Percentiles rank a stretch among this genome's conserved stretches.
Conservation (phyloP, 2,797 vertebrate species). For the Benthosema pterotum region DNA sequence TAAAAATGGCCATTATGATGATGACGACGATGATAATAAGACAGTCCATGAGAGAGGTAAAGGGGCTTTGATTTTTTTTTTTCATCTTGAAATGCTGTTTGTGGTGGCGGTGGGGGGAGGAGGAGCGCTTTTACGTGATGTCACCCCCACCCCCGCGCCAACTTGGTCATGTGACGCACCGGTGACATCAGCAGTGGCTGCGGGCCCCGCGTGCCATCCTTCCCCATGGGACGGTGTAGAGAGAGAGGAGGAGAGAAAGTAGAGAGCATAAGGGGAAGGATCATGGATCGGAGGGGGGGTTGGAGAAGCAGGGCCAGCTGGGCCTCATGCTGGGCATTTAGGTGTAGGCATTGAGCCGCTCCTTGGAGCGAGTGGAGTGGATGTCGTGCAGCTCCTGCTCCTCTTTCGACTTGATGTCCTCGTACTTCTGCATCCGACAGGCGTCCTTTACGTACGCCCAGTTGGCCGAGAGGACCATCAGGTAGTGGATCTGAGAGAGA, state of each 20-base stretch:
- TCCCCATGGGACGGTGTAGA: constrained; percentile 63
- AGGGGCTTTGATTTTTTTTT: constrained; percentile 64
- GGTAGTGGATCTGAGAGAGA: constrained; percentile 89
- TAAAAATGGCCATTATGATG: no score
- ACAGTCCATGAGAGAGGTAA: constrained; percentile 81
- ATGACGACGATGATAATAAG: constrained; percentile 57
- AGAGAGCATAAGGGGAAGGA: constrained; percentile 45
- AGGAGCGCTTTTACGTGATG: constrained; percentile 5
- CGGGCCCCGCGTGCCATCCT: constrained; percentile 68
- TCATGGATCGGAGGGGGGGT: constrained; percentile 52
- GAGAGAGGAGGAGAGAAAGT: constrained; percentile 27
- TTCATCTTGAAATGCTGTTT: constrained; percentile 77
- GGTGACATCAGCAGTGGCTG: constrained; percentile 75
- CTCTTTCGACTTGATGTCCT: constrained; percentile 99
- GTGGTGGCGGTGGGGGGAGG: constrained; percentile 53
- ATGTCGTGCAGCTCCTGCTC: constrained; percentile 99
- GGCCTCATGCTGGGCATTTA: constrained; percentile 79
- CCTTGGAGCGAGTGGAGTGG: constrained; percentile 98
- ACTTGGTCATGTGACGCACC: constrained; percentile 81
- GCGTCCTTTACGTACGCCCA: constrained; percentile 99
- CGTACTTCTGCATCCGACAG: constrained; percentile 99
- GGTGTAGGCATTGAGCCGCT: constrained; percentile 98
- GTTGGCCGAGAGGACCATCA: constrained; percentile 98
- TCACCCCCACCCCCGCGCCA: constrained; percentile 37
- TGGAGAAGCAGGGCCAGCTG: constrained; percentile 65